Conservation (phyloP, 2,797 vertebrate genomes). For the Neopelma chrysocephalum region DNA sequence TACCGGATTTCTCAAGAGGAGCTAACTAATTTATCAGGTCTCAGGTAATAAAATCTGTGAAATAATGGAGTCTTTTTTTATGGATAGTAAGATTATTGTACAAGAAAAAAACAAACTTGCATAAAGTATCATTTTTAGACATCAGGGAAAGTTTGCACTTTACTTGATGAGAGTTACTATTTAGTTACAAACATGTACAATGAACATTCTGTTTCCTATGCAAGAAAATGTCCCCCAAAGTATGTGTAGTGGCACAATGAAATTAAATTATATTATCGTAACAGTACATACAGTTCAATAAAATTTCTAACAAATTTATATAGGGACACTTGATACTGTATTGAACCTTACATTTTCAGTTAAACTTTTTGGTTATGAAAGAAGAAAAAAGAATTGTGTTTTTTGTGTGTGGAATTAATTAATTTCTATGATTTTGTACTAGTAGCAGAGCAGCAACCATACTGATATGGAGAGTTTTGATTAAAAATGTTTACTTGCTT, state of each 20-base stretch:
- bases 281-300: background rate
- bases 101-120: background rate
- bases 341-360: background rate
- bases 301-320: background rate
- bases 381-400: background rate
- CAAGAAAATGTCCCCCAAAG: background rate
- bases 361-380: background rate
- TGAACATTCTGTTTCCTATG: background rate
- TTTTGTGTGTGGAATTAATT: background rate
- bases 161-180: background rate
- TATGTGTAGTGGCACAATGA: background rate
- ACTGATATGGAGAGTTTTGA: background rate
- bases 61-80: background rate
- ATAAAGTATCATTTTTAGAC: background rate
- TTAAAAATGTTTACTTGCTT: background rate
- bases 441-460: background rate
- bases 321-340: background rate
- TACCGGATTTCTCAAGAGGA: background rate
- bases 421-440: background rate
- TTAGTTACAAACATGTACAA: background rate
- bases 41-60: background rate
- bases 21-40: background rate
- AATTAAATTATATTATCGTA: background rate
- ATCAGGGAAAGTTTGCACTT: background rate
- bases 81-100: background rate